Base-by-base conservation (phyloP, 2,113 vertebrate genomes). In the Puffinus mauretanicus region DNA sequence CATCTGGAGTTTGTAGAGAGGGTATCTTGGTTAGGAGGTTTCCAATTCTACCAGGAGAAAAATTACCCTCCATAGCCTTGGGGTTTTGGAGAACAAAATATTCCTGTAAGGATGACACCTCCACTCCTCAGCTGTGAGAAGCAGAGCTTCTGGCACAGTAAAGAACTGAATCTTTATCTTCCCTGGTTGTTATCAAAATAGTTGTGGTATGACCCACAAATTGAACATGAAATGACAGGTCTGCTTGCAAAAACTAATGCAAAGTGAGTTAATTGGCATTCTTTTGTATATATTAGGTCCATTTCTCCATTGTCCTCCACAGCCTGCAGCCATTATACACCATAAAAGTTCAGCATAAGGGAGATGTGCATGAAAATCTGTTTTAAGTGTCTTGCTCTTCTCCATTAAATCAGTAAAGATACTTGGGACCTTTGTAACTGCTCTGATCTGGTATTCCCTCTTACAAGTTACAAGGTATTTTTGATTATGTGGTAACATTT, bases 1-100 rank as follows among this genome's bases (percentile, higher is more conserved):
- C 49, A 93, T 92, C 94, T 92, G 88, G 78, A 90, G 62, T 76
- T 80, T 76, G 84, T 36, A 90, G 57, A 85, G 44, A 44, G 34
- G 40, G 73, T 61, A 15, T 82, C 61, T 85, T 80, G 57, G 64
- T 82, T 65, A 94, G 55, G 55, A 94, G 52, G 47, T 76, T 96
- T 91, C 52, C 78, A 93, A 32, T 76, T 91, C 86, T 81, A 10
- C n/a, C 36, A 65, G 80, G 58, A 92, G 52, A 92, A 72, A 87
- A 94, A 85, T 84, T 71, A n/a, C 65, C 30, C 46, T 96, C 69
- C 1, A 1, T 46, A 84, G 64, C 86, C 79, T 69, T 44, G 21
- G 54, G 78, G 58, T 42, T 70, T 62, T 1, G 5, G 51, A 92
- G 71, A 94, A 93, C n/a, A 88, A 86, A 93, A 91, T 93, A 82